Conservation (phyloP, 2,888 invertebrate species). For the Stramonita haemastoma region DNA sequence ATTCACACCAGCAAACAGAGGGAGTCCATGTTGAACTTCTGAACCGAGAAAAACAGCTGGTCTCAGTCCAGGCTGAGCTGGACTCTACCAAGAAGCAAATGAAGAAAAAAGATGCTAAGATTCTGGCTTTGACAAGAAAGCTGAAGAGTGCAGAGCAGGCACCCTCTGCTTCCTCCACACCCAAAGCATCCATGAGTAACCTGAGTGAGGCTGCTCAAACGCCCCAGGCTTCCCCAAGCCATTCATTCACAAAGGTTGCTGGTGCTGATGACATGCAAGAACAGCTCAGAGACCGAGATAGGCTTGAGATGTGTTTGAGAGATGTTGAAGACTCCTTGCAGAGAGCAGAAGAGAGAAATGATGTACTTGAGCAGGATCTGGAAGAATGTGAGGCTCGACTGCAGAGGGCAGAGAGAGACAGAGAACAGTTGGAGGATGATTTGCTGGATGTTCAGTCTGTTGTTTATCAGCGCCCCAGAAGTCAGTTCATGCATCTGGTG, state of each 20-base stretch:
- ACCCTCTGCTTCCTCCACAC: not conserved
- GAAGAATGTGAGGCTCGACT: constrained; percentile 46
- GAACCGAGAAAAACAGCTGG: constrained; percentile 20
- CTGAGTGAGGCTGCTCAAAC: constrained; percentile 22
- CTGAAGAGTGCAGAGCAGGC: constrained; percentile 22
- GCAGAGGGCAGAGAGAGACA: constrained; percentile 43
- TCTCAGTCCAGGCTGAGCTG: not conserved
- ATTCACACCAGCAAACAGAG: constrained; percentile 12
- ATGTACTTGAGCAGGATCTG: constrained; percentile 43
- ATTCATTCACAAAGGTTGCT: not conserved
- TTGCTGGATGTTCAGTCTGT: constrained; percentile 41
- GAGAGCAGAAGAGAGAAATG: constrained; percentile 50
- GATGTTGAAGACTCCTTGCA: constrained; percentile 44
- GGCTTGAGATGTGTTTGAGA: constrained; percentile 36
- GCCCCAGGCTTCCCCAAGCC: not conserved
- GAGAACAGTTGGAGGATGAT: constrained; percentile 51
- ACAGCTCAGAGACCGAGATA: constrained; percentile 33
- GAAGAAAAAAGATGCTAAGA: constrained; percentile 44
- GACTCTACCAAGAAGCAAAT: constrained; percentile 33
- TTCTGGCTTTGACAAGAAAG: constrained; percentile 36
- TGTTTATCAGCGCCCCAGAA: constrained; percentile 33
- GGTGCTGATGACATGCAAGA: constrained; percentile 32
- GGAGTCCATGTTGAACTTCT: not conserved
- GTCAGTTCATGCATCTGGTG: constrained; percentile 4
- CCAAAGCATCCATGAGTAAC: constrained; percentile 14